Evolutionary conservation across 2,797 vertebrate genomes (phyloP), one percentile per base, ranked within the genome.

Genomic region (Cirrhinus molitorella): DNA sequence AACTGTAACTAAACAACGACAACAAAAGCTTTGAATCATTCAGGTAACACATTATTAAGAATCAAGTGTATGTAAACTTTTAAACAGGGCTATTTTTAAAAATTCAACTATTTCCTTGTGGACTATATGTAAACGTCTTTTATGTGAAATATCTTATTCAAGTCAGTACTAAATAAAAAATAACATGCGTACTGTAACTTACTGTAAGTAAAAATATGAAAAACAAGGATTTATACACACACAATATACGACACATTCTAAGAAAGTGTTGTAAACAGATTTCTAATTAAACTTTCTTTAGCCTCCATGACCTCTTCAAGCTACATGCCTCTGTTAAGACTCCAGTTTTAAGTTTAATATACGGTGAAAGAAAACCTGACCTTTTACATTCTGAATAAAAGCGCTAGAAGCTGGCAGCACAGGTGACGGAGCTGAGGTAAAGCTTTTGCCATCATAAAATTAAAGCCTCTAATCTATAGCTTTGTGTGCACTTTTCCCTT

Each of bases 381-480:
- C 81, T 75, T 84, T 84, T 84, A 40, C 28, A 84, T 84, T 82
- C 5, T 65, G 63, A 65, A 81, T 79, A 67, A 85, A 63, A 37
- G n/a, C n/a, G 13, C 25, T 34, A 19, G 28, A 51, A 14, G 37
- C 65, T 81, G 55, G 34, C 61, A 80, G 66, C 47, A 76, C 34
- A 72, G 19, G 65, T 53, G 65, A 67, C 65, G 77, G 47, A 51
- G 76, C 19, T 31, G 14, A 81, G 55, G 70, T 37, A 63, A 81
- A 63, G 45, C 23, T 66, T 31, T 57, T 49, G 16, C 17, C 61
- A 76, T 66, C 2, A 74, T 65, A 82, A 73, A 66, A 53, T 74
- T 25, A 66, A 75, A 74, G n/a, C 17, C 37, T 25, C 40, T 83
- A 47, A 77, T 70, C 65, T 78, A 57, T 34, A 83, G 81, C 51